Percentiles rank a stretch among this genome's conserved stretches.
These are phyloP conservation scores for Allacma fusca DNA, from an alignment of 2,888 invertebrate species.

Conservation along the genomic window DNA sequence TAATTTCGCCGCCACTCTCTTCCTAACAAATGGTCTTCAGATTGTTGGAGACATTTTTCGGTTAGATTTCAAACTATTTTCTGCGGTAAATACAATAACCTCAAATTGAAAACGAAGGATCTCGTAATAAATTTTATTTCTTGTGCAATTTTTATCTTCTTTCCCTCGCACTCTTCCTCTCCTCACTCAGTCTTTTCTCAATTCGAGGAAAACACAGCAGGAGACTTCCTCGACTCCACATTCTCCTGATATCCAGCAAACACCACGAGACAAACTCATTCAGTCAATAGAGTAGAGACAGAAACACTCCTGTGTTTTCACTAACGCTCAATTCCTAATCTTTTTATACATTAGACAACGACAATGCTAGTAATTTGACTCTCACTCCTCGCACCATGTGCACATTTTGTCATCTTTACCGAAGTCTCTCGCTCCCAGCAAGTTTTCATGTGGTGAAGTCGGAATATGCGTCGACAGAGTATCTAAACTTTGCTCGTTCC, in stretches of 20 bases:
- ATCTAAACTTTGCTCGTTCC: conserved; percentile 36
- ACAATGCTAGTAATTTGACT: conserved; percentile 10
- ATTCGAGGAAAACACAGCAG: not conserved
- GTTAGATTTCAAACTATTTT: conserved; percentile 24
- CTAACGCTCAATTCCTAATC: not conserved
- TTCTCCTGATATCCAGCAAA: too few species aligned
- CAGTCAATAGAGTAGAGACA: not conserved
- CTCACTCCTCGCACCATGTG: not conserved
- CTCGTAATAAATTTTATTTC: conserved; percentile 34
- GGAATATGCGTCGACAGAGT: conserved; percentile 18
- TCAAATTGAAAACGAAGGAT: conserved; percentile 40
- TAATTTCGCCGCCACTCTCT: not conserved
- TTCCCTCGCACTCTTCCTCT: not conserved
- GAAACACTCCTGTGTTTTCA: conserved; percentile 6
- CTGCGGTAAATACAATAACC: conserved; percentile 38
- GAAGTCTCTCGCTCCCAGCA: not conserved
- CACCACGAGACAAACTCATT: not conserved
- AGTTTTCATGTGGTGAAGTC: conserved; percentile 6
- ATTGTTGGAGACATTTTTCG: conserved; percentile 34
- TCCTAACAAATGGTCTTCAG: conserved; percentile 25
- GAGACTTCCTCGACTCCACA: too few species aligned
- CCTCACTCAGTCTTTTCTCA: not conserved
- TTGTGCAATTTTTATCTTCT: conserved; percentile 26
- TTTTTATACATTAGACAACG: not conserved
- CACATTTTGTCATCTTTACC: conserved; percentile 28